Percentiles rank a stretch among this genome's conserved stretches.
These are phyloP conservation scores for Cheilosia urbana DNA, from an alignment of 2,888 invertebrate genomes.

Conservation along the genomic window DNA sequence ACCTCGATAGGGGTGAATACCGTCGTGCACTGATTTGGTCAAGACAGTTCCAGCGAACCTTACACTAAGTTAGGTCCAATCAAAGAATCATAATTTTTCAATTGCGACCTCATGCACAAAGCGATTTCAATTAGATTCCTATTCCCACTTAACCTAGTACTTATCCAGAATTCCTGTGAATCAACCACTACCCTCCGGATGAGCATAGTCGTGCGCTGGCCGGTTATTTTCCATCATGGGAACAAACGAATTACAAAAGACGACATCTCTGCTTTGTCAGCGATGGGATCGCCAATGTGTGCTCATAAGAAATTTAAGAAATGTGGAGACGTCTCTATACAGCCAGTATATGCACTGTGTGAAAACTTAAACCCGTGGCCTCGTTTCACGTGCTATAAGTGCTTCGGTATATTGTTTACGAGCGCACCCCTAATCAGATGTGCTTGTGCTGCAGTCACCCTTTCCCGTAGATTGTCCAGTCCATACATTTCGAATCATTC, in stretches of 20 bases:
- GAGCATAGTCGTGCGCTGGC: neutral
- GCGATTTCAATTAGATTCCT: conserved; percentile 14
- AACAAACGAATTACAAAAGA: conserved; percentile 15
- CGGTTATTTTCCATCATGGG: conserved; percentile 44
- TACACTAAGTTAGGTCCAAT: neutral
- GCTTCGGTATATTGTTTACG: conserved; percentile 1
- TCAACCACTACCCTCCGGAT: neutral
- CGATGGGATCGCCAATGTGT: neutral
- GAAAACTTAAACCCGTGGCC: neutral
- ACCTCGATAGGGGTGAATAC: no score
- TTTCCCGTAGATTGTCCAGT: neutral
- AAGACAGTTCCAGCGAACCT: neutral
- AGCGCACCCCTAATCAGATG: neutral
- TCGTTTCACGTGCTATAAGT: neutral
- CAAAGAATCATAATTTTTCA: conserved; percentile 40
- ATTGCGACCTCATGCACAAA: conserved; percentile 16
- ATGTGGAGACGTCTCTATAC: neutral
- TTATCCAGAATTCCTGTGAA: conserved; percentile 37
- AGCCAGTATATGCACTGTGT: neutral
- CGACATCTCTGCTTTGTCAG: conserved; percentile 13
- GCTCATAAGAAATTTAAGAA: neutral
- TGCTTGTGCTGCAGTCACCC: conserved; percentile 7
- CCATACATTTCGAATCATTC: neutral
- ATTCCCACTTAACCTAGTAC: conserved; percentile 29
- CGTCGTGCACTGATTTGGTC: neutral